phyloP scores from a whole-genome alignment of 2,113 vertebrate species.

The Pithys albifrons region DNA sequence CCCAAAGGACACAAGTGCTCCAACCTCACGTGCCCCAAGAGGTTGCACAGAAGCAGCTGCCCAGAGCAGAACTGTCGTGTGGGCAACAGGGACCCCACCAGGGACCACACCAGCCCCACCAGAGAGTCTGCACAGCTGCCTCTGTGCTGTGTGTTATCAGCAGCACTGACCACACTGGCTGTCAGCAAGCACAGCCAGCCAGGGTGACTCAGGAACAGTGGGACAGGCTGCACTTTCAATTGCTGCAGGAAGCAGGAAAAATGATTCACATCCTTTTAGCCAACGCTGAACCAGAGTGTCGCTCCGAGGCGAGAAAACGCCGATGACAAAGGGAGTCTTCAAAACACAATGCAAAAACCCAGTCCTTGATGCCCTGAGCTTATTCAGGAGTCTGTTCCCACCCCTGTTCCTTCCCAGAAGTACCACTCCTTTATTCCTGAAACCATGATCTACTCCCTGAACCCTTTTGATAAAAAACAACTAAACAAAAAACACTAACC shows the following conservation, averaged over 20 bases:
- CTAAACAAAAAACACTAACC: not conserved
- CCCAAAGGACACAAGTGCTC: not conserved
- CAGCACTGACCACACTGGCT: rapidly evolving
- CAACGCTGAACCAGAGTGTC: rapidly evolving
- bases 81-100: not conserved
- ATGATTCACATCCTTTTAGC: slow-evolving; percentile 17
- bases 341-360: not conserved
- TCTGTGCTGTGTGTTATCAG: not conserved
- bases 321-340: not conserved
- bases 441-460: not conserved
- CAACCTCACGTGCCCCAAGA: rapidly evolving
- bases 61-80: not conserved
- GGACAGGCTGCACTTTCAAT: not conserved
- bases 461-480: not conserved
- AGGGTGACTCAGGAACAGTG: not conserved
- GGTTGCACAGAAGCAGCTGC: not conserved
- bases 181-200: not conserved
- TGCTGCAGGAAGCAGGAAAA: slow-evolving; percentile 43
- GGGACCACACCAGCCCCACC: not conserved
- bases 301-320: not conserved
- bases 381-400: not conserved
- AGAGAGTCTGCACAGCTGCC: not conserved
- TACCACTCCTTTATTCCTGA: not conserved
- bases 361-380: not conserved
- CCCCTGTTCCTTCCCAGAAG: not conserved